phyloP scores from a whole-genome alignment of 1,140 invertebrate genomes.

The Caenorhabditis briggsae region DNA sequence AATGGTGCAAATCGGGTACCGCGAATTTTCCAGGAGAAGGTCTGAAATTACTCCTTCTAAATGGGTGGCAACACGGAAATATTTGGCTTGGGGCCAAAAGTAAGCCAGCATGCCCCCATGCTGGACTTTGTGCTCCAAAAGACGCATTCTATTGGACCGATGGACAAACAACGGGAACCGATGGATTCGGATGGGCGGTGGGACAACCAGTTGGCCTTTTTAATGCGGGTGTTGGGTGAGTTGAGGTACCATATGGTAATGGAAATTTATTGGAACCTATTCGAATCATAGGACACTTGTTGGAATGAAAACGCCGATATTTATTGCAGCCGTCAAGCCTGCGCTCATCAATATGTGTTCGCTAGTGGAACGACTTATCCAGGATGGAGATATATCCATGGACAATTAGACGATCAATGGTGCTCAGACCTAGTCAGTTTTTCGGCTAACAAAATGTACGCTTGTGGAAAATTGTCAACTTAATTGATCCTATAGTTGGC shows the following conservation, averaged over 20 bases:
- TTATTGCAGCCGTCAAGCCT: not conserved
- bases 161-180: not conserved
- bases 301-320: too few species aligned
- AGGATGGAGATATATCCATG: not conserved
- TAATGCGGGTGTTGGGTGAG: not conserved
- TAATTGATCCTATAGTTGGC: not conserved
- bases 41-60: not conserved
- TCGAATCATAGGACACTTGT: too few species aligned
- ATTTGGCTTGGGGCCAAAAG: not conserved
- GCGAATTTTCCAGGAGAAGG: not conserved
- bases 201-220: not conserved
- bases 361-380: not conserved
- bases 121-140: not conserved
- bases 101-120: not conserved
- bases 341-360: not conserved
- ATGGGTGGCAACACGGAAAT: not conserved
- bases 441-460: not conserved
- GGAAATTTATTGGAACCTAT: too few species aligned
- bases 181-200: not conserved
- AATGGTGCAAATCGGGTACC: too few species aligned
- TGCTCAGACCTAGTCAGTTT: not conserved
- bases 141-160: constrained; percentile 3
- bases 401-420: not conserved
- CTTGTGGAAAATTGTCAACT: not conserved
- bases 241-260: not conserved